Evolutionary conservation across 2,888 invertebrate species (phyloP).

Genomic region (Sialis lutaria): DNA sequence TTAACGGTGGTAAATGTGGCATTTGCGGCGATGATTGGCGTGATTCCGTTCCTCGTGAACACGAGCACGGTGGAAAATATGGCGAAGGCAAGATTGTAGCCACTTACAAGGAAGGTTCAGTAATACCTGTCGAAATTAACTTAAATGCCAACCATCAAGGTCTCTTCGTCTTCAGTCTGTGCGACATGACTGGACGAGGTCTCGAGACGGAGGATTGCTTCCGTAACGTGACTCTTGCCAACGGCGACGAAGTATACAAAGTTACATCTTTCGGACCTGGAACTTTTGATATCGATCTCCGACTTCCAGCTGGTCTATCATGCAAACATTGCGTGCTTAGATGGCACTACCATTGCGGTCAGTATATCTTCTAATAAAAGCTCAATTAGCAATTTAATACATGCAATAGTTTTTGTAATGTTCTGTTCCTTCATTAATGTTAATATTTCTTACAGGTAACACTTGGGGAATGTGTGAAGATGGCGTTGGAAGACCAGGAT

Average conservation of each 20-base stretch:
- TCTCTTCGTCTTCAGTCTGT: conserved; percentile 22
- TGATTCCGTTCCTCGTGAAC: conserved; percentile 25
- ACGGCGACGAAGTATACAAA: conserved; percentile 17
- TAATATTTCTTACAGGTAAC: neutral
- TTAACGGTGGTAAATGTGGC: conserved; percentile 31
- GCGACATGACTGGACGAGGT: conserved; percentile 17
- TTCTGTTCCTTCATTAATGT: neutral
- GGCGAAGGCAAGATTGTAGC: conserved; percentile 29
- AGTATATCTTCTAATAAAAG: conserved; percentile 8
- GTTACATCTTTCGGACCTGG: conserved; percentile 13
- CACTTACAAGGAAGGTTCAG: conserved; percentile 18
- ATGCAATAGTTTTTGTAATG: neutral
- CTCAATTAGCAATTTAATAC: neutral
- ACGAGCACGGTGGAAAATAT: conserved; percentile 35
- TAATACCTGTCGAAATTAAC: conserved; percentile 15
- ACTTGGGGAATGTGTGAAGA: conserved; percentile 4
- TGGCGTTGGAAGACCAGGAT: neutral
- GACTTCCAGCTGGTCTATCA: conserved; percentile 22
- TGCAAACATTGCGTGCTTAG: conserved; percentile 30
- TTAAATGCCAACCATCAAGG: conserved; percentile 24
- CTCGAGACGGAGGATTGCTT: conserved; percentile 29
- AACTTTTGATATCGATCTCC: conserved; percentile 14
- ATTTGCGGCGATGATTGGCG: conserved; percentile 34
- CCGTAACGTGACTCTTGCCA: conserved; percentile 16
- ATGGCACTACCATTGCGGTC: conserved; percentile 28